Percentiles rank a stretch among this genome's conserved stretches.
phyloP scores from a whole-genome alignment of 2,888 invertebrate genomes.

The Acronicta alni region DNA sequence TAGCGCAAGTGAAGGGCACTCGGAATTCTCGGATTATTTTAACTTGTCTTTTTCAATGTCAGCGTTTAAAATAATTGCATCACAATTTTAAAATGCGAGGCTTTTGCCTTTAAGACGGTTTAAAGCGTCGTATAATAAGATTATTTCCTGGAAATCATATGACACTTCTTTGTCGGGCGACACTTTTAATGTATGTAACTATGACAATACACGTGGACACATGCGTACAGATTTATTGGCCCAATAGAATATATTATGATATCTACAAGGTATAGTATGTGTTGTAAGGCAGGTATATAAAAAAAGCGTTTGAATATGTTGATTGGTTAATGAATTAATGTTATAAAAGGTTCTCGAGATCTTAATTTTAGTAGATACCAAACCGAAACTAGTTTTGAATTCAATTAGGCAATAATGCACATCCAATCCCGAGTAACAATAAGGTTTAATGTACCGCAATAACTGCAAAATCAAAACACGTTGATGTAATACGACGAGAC shows the following conservation, averaged over 20 bases:
- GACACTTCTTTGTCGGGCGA: constrained; percentile 74
- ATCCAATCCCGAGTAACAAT: neutral
- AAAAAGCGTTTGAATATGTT: neutral
- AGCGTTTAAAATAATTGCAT: constrained; percentile 89
- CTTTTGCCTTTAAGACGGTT: constrained; percentile 86
- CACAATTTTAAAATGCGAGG: constrained; percentile 88
- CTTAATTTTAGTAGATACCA: neutral
- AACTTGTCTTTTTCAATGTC: constrained; percentile 89
- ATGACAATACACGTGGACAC: constrained; percentile 36
- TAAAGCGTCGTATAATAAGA: constrained; percentile 82
- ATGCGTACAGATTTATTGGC: constrained; percentile 36
- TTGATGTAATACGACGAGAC: constrained; percentile 56
- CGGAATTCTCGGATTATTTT: constrained; percentile 88
- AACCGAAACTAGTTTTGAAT: constrained; percentile 10
- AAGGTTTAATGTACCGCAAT: constrained; percentile 26
- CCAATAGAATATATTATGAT: constrained; percentile 31
- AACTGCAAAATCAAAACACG: constrained; percentile 39
- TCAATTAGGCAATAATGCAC: constrained; percentile 1
- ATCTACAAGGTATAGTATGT: neutral
- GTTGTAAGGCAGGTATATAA: neutral
- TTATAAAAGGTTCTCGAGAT: neutral
- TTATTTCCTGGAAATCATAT: constrained; percentile 86
- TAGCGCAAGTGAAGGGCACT: constrained; percentile 85
- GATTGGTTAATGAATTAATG: constrained; percentile 7
- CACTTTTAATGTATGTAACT: constrained; percentile 45